Conservation (phyloP, 2,888 invertebrate species). For the Drosophila affinis region DNA sequence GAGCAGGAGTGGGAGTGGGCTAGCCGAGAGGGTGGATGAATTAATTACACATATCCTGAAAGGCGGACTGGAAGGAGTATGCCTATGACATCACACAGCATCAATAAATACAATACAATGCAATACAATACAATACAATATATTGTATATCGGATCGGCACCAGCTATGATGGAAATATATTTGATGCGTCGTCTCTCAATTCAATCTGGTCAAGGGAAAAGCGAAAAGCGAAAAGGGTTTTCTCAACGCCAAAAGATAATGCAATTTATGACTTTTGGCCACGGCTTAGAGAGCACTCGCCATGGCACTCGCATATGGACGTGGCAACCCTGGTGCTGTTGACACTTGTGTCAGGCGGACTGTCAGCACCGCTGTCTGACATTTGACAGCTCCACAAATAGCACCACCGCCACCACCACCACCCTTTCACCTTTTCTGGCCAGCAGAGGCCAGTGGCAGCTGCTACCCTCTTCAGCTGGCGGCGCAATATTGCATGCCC, state of each 20-base stretch:
- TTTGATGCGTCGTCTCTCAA: constrained; percentile 14
- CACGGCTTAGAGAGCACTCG: constrained; percentile 21
- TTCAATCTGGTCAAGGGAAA: constrained; percentile 13
- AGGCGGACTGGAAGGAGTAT: neutral
- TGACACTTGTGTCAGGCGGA: constrained; percentile 77
- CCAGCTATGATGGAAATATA: neutral
- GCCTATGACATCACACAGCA: constrained; percentile 31
- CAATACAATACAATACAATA: neutral
- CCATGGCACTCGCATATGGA: constrained; percentile 15
- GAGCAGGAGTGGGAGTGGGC: neutral
- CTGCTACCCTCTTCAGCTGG: constrained; percentile 42
- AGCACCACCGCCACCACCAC: neutral
- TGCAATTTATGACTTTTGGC: constrained; percentile 71
- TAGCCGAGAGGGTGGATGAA: constrained; percentile 31
- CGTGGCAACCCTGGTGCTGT: constrained; percentile 50
- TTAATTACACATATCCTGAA: constrained; percentile 57
- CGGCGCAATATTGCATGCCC: constrained; percentile 63
- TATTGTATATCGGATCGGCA: neutral
- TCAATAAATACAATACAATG: neutral
- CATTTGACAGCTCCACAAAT: constrained; percentile 70
- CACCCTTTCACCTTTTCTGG: constrained; percentile 36
- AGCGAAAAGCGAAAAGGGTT: neutral
- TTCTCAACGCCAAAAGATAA: constrained; percentile 50
- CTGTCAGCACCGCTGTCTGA: constrained; percentile 68
- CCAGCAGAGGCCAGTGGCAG: neutral